Conservation (phyloP, 2,797 vertebrate species). For the Tolypeutes matacus region DNA sequence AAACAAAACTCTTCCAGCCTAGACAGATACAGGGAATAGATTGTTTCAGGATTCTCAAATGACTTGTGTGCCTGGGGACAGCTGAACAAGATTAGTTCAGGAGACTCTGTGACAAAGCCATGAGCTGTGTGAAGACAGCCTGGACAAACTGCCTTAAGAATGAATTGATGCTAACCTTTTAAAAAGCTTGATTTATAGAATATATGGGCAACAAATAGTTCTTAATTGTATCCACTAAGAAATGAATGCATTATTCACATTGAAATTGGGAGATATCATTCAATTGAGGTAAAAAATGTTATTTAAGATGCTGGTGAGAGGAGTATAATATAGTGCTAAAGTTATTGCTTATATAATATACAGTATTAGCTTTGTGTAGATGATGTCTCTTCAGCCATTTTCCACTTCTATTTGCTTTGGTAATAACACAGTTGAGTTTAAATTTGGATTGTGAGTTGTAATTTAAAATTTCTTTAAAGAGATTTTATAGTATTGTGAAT, state of each 20-base stretch:
- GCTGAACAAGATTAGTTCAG: neutral
- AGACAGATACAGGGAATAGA: neutral
- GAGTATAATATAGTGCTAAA: neutral
- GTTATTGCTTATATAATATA: neutral
- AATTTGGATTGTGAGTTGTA: constrained; percentile 40
- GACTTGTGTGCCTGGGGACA: neutral
- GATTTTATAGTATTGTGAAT: neutral
- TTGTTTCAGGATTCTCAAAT: neutral
- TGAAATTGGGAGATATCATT: neutral
- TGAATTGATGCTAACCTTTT: constrained; percentile 20
- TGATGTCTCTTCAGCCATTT: neutral
- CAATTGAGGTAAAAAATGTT: constrained; percentile 24
- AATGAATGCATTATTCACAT: constrained; percentile 48
- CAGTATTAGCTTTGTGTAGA: neutral
- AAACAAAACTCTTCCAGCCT: neutral
- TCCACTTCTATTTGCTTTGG: constrained; percentile 52
- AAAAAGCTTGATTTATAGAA: constrained; percentile 16
- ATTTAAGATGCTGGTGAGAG: neutral
- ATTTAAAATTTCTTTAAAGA: constrained; percentile 5
- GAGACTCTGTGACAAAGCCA: too few species aligned
- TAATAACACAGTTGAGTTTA: constrained; percentile 51
- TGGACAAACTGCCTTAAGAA: neutral
- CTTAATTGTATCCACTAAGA: constrained; percentile 33
- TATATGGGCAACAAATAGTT: constrained; percentile 21
- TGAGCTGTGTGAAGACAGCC: neutral